Conservation (phyloP, 2,113 vertebrate species). For the Rhabdornis inornatus region DNA sequence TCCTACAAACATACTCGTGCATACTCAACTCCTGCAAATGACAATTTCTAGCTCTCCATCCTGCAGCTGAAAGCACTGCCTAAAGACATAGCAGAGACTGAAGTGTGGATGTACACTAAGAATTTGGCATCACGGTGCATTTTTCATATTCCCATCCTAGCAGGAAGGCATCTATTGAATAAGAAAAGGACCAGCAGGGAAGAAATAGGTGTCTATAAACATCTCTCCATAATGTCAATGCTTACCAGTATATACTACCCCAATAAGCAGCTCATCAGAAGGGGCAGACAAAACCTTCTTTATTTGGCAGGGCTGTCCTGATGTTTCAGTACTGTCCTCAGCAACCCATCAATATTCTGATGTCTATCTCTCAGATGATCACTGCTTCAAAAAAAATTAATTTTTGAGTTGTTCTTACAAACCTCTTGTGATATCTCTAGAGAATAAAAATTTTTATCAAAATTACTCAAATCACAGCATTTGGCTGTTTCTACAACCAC, state of each 20-base stretch:
- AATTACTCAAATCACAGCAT: neutral
- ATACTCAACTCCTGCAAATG: neutral
- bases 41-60: neutral
- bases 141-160: neutral
- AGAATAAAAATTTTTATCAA: neutral
- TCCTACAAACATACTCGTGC: neutral
- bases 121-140: neutral
- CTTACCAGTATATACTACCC: neutral
- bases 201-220: neutral
- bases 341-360: neutral
- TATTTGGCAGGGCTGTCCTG: neutral
- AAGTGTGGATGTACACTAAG: neutral
- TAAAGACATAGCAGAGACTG: neutral
- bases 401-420: neutral
- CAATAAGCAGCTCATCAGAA: neutral
- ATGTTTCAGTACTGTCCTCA: neutral
- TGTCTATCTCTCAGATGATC: neutral
- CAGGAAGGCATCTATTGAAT: neutral
- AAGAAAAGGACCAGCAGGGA: neutral
- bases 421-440: neutral
- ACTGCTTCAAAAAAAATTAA: neutral
- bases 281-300: neutral
- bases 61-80: neutral
- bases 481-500: neutral
- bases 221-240: neutral